Base-by-base conservation (phyloP, 2,113 vertebrate species). In the human (Homo sapiens) region DNA sequence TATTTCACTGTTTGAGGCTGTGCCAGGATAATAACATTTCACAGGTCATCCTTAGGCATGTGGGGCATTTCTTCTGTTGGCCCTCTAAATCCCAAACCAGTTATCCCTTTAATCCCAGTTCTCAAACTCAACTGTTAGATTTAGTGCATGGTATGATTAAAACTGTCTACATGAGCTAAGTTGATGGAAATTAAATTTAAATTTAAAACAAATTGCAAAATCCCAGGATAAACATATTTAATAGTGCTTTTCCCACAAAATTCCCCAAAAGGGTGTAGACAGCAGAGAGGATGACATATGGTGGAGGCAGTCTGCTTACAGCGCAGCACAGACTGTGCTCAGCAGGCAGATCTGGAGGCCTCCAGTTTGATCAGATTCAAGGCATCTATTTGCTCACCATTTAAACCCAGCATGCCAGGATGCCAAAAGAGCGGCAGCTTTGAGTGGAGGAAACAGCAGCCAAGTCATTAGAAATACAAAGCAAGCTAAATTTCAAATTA, bases 161-260 rank as follows among this genome's bases (percentile, higher is more conserved):
- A 96, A 57, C 90, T 89, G 30, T 93, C 25, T 80, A 80, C 96
- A 86, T 91, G 73, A 93, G 35, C 38, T 89, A 96, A 92, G 17
- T 95, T 92, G 59, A 43, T 93, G 30, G 70, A 95, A 97, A 97
- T 97, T 92, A 95, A 97, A 89, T 93, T 91, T 92, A 96, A 96
- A 97, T 97, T 93, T 80, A 96, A 97, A 98, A 45, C 72, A 90
- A 96, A 91, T 97, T 91, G 84, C 18, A 94, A 75, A 94, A 89
- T 96, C 97, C 95, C 73, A 94, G 83, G 82, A 68, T 87, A 96
- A 97, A 97, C 52, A 90, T 92, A 45, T 94, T 95, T 83, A 86
- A 88, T 81, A 50, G 55, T 38, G 38, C 30, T 90, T 94, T 96
- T 80, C 83, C 76, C 2, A 0, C 14, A 20, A 61, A 95, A 89